A percentile compares a stretch with the other conserved stretches of the same genome.
These are phyloP conservation scores for Pseudopipra pipra DNA, from an alignment of 2,113 vertebrate genomes.

Conservation along the genomic window DNA sequence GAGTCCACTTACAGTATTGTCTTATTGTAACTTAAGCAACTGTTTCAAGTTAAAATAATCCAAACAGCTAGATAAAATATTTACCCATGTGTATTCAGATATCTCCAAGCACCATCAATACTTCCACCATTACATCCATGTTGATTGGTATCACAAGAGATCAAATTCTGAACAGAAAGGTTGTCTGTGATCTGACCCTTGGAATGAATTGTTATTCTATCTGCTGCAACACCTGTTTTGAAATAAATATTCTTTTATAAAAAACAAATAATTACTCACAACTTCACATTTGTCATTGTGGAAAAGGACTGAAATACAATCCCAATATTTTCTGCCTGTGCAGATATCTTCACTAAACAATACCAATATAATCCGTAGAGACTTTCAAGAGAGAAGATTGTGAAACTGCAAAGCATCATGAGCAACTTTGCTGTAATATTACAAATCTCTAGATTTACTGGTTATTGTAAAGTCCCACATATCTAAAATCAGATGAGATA, in stretches of 20 bases:
- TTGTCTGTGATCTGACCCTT: constrained; percentile 72
- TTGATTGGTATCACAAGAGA: constrained; percentile 75
- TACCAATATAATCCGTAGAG: neutral
- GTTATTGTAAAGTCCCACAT: neutral
- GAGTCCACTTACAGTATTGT: accelerated
- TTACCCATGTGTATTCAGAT: constrained; percentile 80
- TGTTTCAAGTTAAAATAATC: neutral
- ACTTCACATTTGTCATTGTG: neutral
- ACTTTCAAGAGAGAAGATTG: neutral
- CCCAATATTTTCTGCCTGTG: neutral
- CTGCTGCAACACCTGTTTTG: constrained; percentile 76
- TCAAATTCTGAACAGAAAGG: constrained; percentile 77
- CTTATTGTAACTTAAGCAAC: neutral
- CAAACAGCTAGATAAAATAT: neutral
- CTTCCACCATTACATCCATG: constrained; percentile 75
- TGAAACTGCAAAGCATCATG: neutral
- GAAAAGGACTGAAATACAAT: neutral
- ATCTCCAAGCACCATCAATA: constrained; percentile 77
- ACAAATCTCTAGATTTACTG: neutral
- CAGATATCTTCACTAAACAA: neutral
- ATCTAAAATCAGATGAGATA: neutral
- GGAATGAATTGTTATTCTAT: constrained; percentile 78
- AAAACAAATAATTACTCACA: neutral
- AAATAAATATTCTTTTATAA: neutral
- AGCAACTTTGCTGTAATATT: neutral